Evolutionary conservation across 1,140 invertebrate genomes (phyloP), one percentile per base, ranked within the genome.

Genomic region (Leptonema lineaticorne): DNA sequence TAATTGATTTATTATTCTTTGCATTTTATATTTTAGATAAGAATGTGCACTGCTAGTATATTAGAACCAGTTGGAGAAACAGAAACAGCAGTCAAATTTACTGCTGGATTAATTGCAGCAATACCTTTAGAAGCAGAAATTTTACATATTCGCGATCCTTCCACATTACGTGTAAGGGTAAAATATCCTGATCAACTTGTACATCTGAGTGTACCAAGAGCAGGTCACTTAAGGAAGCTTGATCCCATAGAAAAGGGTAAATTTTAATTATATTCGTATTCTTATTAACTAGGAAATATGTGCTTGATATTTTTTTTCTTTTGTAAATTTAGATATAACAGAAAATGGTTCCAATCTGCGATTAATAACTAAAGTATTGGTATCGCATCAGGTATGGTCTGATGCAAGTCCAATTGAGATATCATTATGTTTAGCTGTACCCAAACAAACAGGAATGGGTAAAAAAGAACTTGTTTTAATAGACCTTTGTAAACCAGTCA

Each of bases 161-260:
- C 81, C 65, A 84, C 87, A 67, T 81, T 97, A 57, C 83, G 93
- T 65, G 86, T 97, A 26, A 91, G 91, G 80, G 87, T 97, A 14
- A 90, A 93, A 73, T 97, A 96, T 83, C 95, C 95, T 2, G 95
- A 98, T 83, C 92, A 95, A 75, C 89, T 91, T 75, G 87, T 88
- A 20, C 92, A 96, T 77, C 82, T 95, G 30, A 83, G 95, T 27
- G 83, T 92, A 64, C 94, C 94, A 0, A 84, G 88, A 68, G 82
- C 86, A 16, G 85, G 87, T 33, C 90, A 92, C 76, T 78, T 92
- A 53, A 85, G 88, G 27, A 82, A 83, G 33, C 81, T 85, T 6
- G 78, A 85, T 63, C 75, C 20, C 8, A 67, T 14, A 41, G 67
- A 62, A 5, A 46, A 48, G 8, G 63, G 63, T 66, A 26, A 53